These are phyloP conservation scores for Pithys albifrons DNA, from an alignment of 2,113 vertebrate species.

Conservation along the genomic window DNA sequence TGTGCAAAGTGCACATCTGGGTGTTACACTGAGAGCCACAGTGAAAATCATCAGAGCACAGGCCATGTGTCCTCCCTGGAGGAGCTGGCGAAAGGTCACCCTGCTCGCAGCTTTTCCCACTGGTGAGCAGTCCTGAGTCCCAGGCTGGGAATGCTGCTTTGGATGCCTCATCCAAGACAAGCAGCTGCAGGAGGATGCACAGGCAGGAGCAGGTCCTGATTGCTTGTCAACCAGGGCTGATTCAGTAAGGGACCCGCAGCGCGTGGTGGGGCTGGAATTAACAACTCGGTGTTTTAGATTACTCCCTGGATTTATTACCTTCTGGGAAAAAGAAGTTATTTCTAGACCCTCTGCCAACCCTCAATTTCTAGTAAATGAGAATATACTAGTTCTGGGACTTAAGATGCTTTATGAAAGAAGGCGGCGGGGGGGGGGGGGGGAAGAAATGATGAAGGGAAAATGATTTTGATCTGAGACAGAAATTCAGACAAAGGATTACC, in stretches of 20 bases:
- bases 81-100: background rate
- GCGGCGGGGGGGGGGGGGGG: accelerated
- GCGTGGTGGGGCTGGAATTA: constrained; percentile 50
- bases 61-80: background rate
- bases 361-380: constrained; percentile 69
- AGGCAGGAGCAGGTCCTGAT: background rate
- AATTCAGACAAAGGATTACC: constrained; percentile 70
- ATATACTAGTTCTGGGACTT: constrained; percentile 61
- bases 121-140: background rate
- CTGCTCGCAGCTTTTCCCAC: accelerated
- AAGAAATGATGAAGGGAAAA: constrained; percentile 30
- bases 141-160: background rate
- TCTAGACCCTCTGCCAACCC: constrained; percentile 65
- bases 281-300: constrained; percentile 47
- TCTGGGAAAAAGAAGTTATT: constrained; percentile 68
- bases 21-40: background rate
- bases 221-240: background rate
- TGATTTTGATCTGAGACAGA: constrained; percentile 66
- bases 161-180: background rate
- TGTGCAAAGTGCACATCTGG: background rate
- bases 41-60: background rate
- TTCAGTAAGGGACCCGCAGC: background rate
- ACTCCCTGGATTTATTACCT: constrained; percentile 67
- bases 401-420: constrained; percentile 49
- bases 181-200: background rate